Evolutionary conservation across 1,140 invertebrate species (phyloP), one percentile per base, ranked within the genome.

Genomic region (Lordiphosa clarofinis): DNA sequence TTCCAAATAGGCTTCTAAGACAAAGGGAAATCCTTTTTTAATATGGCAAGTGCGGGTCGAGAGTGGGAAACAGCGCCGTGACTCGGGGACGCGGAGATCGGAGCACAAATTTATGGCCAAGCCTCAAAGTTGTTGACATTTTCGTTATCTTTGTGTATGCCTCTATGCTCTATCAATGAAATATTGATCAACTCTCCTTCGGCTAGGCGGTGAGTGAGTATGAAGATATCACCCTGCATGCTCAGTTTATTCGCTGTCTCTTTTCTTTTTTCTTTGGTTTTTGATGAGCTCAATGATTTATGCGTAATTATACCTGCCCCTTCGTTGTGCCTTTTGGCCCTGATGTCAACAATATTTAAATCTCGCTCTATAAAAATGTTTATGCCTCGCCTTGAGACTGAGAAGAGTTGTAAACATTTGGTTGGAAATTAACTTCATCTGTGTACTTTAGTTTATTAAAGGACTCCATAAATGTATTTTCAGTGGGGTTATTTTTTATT

Each of bases 21-120:
- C 71, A 60, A 68, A 75, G 64, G 76, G 76, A 82, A 81, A 81
- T 81, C 76, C 76, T 81, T 81, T 81, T 82, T 76, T 82, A 81
- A 81, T 81, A 81, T 81, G 69, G 58, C 42, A 13, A 38, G 40
- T 19, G 38, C 12, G 36, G 56, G 24, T 40, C 56, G 28, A 24
- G 57, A 24, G 38, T 40, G 49, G 50, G 49, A 43, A 12, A 13
- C 47, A 42, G 58, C 48, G 12, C 44, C 24, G 54, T 44, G 21
- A 21, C 21, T 42, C 43, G 11, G 11, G 2, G 28, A 15, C 31
- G 10, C 31, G 56, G 43, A 11, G 21, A 5, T 24, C 21, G 21
- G 21, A 24, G 21, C 35, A 12, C 69, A 73, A 81, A 81, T 81
- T 81, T 81, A 81, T 82, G 78, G 54, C 39, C 57, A 44, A 54